Evolutionary conservation across 2,888 invertebrate genomes (phyloP).

Genomic region (Nymphalis polychloros): DNA sequence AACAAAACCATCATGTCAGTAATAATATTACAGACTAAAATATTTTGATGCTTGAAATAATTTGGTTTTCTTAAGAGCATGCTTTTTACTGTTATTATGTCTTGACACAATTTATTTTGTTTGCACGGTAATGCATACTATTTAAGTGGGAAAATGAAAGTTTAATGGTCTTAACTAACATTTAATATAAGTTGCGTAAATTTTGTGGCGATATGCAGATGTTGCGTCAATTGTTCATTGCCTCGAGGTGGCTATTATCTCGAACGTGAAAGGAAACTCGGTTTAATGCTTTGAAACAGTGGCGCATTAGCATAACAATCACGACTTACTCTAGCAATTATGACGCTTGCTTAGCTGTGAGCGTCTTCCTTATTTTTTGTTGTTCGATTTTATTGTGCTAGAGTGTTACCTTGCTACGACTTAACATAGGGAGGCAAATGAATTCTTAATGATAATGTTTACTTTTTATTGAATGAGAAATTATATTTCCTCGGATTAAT

Average conservation of each 20-base stretch:
- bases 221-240: slow-evolving; percentile 29
- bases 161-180: slow-evolving; percentile 18
- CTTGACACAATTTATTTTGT: not conserved
- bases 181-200: slow-evolving; percentile 18
- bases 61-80: slow-evolving; percentile 3
- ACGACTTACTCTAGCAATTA: slow-evolving; percentile 29
- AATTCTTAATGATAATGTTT: not conserved
- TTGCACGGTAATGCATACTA: slow-evolving; percentile 17
- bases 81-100: not conserved
- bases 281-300: slow-evolving; percentile 27
- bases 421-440: not conserved
- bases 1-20: not conserved
- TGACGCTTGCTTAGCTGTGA: slow-evolving; percentile 21
- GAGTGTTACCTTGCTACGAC: too few species aligned
- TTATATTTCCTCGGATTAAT: too few species aligned
- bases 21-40: too few species aligned
- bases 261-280: slow-evolving; percentile 36
- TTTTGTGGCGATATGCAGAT: slow-evolving; percentile 18
- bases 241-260: slow-evolving; percentile 33
- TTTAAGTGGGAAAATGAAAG: slow-evolving; percentile 4
- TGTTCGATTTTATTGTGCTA: not conserved
- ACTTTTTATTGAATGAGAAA: too few species aligned
- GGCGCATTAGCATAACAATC: slow-evolving; percentile 36
- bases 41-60: slow-evolving; percentile 9
- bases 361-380: slow-evolving; percentile 11